phyloP scores from a whole-genome alignment of 2,797 vertebrate genomes.

The Zenarchopterus dispar region DNA sequence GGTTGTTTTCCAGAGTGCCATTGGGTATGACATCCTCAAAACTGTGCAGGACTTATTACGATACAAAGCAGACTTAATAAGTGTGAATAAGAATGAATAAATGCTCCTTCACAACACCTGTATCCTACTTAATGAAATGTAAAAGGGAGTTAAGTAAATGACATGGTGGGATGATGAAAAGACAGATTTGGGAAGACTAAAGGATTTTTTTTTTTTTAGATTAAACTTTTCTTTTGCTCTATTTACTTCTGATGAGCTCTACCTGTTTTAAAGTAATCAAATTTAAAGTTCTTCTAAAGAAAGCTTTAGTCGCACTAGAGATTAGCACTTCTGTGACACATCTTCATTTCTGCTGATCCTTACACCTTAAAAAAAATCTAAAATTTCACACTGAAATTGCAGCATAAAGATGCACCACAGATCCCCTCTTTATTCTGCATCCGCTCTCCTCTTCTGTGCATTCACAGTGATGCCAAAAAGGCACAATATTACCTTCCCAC shows the following conservation, averaged over 20 bases:
- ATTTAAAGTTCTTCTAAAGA: slow-evolving; percentile 17
- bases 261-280: slow-evolving; percentile 26
- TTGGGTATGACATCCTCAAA: too few species aligned
- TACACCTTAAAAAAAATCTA: slow-evolving; percentile 10
- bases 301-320: slow-evolving; percentile 32
- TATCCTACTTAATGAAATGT: slow-evolving; percentile 32
- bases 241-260: slow-evolving; percentile 3
- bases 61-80: too few species aligned
- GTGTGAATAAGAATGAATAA: too few species aligned
- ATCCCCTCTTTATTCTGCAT: too few species aligned
- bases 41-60: too few species aligned
- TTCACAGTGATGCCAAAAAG: too few species aligned
- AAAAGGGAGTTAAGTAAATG: slow-evolving; percentile 24
- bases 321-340: slow-evolving; percentile 26
- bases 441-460: too few species aligned
- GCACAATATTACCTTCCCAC: too few species aligned
- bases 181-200: slow-evolving; percentile 8
- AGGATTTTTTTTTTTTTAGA: neutral
- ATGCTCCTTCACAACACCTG: too few species aligned
- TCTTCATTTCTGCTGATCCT: slow-evolving; percentile 20
- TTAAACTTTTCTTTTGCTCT: neutral
- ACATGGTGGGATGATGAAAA: slow-evolving; percentile 10
- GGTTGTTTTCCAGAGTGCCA: too few species aligned
- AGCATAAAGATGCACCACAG: too few species aligned
- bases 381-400: too few species aligned